phyloP scores from a whole-genome alignment of 2,888 invertebrate species.

The Drosophila pegasa region DNA sequence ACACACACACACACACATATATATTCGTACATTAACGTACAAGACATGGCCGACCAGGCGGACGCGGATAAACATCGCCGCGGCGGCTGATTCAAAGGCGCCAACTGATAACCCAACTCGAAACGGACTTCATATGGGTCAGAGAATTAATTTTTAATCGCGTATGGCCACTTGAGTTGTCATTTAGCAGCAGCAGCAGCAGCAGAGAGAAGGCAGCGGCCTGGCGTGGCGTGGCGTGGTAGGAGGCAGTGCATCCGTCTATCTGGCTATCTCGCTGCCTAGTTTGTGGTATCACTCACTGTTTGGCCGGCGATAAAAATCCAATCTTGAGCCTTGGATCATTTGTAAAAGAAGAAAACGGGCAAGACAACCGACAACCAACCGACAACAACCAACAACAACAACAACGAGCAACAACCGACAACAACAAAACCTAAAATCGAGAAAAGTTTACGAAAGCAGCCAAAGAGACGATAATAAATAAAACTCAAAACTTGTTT shows the following conservation, averaged over 20 bases:
- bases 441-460: slow-evolving; percentile 59
- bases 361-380: slow-evolving; percentile 16
- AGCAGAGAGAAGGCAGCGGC: not conserved
- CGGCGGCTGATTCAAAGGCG: slow-evolving; percentile 77
- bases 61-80: slow-evolving; percentile 59
- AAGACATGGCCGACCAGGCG: slow-evolving; percentile 42
- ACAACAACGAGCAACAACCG: slow-evolving; percentile 9
- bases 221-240: not conserved
- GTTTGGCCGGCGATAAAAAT: slow-evolving; percentile 71
- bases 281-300: slow-evolving; percentile 63
- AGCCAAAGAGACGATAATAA: slow-evolving; percentile 59
- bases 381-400: slow-evolving; percentile 14
- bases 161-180: slow-evolving; percentile 78
- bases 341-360: slow-evolving; percentile 59
- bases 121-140: slow-evolving; percentile 38
- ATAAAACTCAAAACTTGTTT: slow-evolving; percentile 75
- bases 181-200: slow-evolving; percentile 31
- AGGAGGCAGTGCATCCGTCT: slow-evolving; percentile 45
- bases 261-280: slow-evolving; percentile 28
- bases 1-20: not conserved
- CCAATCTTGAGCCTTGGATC: slow-evolving; percentile 74
- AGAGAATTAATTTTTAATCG: slow-evolving; percentile 81
- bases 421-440: slow-evolving; percentile 30
- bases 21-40: slow-evolving; percentile 18
- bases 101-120: slow-evolving; percentile 60